These are phyloP conservation scores for Netelia inedita DNA, from an alignment of 2,888 invertebrate genomes.

Conservation along the genomic window DNA sequence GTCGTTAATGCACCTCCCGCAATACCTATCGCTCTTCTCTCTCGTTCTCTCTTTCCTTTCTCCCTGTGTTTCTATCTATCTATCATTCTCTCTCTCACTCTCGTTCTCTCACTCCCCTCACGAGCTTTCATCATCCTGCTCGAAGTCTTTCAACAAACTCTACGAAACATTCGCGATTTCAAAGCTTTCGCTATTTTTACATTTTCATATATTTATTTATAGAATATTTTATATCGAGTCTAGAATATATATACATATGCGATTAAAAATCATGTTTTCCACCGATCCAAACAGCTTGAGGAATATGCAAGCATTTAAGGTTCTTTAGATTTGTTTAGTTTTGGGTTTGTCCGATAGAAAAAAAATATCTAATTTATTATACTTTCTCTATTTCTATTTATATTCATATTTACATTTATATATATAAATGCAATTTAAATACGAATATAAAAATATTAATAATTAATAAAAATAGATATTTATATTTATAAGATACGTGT, in stretches of 20 bases:
- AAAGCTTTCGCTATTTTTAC: conserved; percentile 5
- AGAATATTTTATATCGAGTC: neutral
- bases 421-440: too few species aligned
- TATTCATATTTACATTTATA: too few species aligned
- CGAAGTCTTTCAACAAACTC: neutral
- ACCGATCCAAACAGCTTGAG: too few species aligned
- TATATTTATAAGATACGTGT: neutral
- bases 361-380: too few species aligned
- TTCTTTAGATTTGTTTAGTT: too few species aligned
- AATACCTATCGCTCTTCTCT: conserved; percentile 31
- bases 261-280: neutral
- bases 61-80: neutral
- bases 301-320: too few species aligned
- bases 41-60: neutral
- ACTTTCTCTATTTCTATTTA: too few species aligned
- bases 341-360: too few species aligned
- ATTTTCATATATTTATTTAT: conserved; percentile 3
- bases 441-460: too few species aligned
- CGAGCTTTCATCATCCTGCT: neutral
- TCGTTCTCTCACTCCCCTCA: neutral
- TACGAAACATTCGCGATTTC: conserved; percentile 11
- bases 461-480: too few species aligned
- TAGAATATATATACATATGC: neutral
- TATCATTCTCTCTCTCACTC: conserved; percentile 19
- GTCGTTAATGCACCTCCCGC: conserved; percentile 43